phyloP scores from a whole-genome alignment of 2,888 invertebrate genomes.

The Agrilus mali region DNA sequence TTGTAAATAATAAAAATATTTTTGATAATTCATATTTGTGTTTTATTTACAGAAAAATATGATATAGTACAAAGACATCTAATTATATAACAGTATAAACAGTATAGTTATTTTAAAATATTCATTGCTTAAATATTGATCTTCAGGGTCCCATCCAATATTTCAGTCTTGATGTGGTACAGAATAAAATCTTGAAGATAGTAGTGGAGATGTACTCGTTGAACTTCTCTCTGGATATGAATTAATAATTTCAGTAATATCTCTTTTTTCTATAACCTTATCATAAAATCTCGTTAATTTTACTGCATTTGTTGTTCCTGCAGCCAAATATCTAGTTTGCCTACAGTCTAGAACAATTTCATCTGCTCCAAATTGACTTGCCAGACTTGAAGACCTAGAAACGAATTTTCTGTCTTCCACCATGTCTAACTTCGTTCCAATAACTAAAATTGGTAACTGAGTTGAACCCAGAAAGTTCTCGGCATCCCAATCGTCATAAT shows the following conservation, averaged over 20 bases:
- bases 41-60: neutral
- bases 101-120: too few species aligned
- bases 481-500: conserved; percentile 63
- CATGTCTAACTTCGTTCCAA: conserved; percentile 87
- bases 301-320: conserved; percentile 89
- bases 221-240: conserved; percentile 28
- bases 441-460: conserved; percentile 86
- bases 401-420: conserved; percentile 62
- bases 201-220: conserved; percentile 24
- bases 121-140: too few species aligned
- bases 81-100: too few species aligned
- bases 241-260: conserved; percentile 23
- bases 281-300: conserved; percentile 91
- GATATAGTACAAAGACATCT: too few species aligned
- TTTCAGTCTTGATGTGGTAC: conserved; percentile 21
- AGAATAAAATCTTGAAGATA: conserved; percentile 31
- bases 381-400: conserved; percentile 51
- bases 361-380: conserved; percentile 86
- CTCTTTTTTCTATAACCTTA: conserved; percentile 53
- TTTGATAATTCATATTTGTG: neutral
- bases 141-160: neutral
- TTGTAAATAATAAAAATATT: neutral
- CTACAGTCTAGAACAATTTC: conserved; percentile 77
- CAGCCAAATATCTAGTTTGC: conserved; percentile 70
- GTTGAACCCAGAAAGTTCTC: conserved; percentile 77